Base-by-base conservation (phyloP, 1,140 invertebrate species). In the Bombus huntii region DNA sequence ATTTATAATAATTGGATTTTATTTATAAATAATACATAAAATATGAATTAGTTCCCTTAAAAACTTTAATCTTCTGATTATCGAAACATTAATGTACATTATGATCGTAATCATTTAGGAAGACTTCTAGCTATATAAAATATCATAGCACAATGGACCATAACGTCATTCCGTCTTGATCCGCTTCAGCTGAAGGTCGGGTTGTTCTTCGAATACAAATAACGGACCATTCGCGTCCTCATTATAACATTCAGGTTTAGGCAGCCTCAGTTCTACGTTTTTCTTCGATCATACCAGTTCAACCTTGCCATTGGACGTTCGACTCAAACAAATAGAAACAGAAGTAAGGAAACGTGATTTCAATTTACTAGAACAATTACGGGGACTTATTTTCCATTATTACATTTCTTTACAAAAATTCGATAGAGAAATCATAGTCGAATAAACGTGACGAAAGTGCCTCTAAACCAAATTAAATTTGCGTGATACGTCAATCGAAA, bases 91-190 rank as follows among this genome's bases (percentile, higher is more conserved):
- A 53, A 53, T 18, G 47, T 18, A 2, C 18, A 22, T 22, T 75
- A 37, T 18, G 28, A 22, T 28, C 3, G 28, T 8, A 8, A 31
- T 1, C 65, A 34, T 39, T 68, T 39, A 9, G 42, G 9, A 44
- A 74, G 57, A 71, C 8, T 57, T 47, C 70, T 44, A 37, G 15
- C 62, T 44, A 39, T 91, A 91, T 91, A 91, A 87, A 91, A 73
- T 85, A 70, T 34, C 47, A 39, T 71, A 53, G 44, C 47, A 74
- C 28, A n/a, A 6, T 62, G 5, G 34, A 72, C 44, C 76, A 84
- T 70, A 86, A 71, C 28, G 68, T 80, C 90, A 91, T 81, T 91
- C 90, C n/a, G 47, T 25, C 25, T 81, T 88, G 88, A 44, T 74
- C 53, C 70, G 66, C 80, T 73, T 39, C 13, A 70, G 34, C 68